Percentiles rank a stretch among this genome's conserved stretches.
Evolutionary conservation across 2,797 vertebrate species (phyloP).

Genomic region (Pyrrhura leucotis): DNA sequence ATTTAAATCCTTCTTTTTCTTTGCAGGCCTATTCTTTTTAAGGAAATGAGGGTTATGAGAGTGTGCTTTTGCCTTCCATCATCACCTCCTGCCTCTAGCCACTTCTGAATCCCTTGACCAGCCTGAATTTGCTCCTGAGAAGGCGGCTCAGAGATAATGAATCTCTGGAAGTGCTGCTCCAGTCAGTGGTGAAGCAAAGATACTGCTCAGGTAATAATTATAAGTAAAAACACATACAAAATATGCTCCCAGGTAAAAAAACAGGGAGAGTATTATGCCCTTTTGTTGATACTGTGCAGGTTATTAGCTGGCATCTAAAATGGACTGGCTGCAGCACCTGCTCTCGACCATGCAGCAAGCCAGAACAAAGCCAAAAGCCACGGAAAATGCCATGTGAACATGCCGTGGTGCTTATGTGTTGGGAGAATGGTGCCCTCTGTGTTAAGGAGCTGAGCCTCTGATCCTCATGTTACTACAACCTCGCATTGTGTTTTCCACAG

Average conservation of each 20-base stretch:
- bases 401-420: neutral
- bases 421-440: neutral
- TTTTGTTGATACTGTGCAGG: neutral
- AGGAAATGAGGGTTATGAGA: neutral
- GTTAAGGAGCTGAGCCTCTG: neutral
- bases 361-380: neutral
- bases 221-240: neutral
- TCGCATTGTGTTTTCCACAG: neutral
- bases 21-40: neutral
- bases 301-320: neutral
- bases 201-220: neutral
- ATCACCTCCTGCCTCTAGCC: neutral
- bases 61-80: neutral
- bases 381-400: neutral
- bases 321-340: neutral
- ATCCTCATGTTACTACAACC: rapidly evolving
- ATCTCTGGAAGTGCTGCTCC: neutral
- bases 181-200: neutral
- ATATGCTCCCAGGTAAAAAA: neutral
- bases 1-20: neutral
- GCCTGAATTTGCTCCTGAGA: neutral
- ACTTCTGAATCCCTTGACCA: neutral
- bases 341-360: neutral
- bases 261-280: neutral
- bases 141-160: neutral